phyloP scores from a whole-genome alignment of 2,797 vertebrate genomes.

The Myotis myotis region DNA sequence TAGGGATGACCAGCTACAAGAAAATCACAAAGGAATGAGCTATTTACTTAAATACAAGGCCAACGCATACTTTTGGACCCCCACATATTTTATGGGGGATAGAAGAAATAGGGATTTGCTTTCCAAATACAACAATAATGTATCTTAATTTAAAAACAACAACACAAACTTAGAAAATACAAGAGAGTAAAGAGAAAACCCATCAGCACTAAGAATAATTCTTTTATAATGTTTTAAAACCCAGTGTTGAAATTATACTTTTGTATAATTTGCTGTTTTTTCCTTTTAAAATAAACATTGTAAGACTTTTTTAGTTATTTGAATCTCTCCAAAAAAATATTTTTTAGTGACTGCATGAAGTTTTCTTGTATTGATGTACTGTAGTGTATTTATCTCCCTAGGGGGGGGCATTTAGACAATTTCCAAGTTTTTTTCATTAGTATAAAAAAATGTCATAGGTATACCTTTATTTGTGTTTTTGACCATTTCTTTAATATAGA shows the following conservation, averaged over 20 bases:
- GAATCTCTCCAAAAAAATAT: neutral
- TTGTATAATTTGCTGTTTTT: neutral
- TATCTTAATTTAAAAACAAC: neutral
- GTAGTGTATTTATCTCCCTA: neutral
- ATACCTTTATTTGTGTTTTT: slow-evolving; percentile 26
- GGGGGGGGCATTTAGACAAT: neutral
- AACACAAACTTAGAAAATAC: neutral
- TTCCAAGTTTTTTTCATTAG: neutral
- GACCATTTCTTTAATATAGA: neutral
- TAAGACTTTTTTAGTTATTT: neutral
- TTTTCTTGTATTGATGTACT: neutral
- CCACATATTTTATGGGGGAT: neutral
- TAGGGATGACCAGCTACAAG: neutral
- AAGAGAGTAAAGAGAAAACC: neutral
- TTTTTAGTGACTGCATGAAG: neutral
- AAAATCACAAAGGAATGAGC: neutral
- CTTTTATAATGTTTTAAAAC: neutral
- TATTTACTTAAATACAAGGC: neutral
- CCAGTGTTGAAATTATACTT: neutral
- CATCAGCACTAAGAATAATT: neutral
- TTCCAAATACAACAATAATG: slow-evolving; percentile 24
- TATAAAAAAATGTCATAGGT: slow-evolving; percentile 6
- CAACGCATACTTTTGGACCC: neutral
- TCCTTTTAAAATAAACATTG: neutral
- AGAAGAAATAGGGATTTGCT: neutral